Base-by-base conservation (phyloP, 23 tunicate genomes). In the Trididemnum clinides region DNA sequence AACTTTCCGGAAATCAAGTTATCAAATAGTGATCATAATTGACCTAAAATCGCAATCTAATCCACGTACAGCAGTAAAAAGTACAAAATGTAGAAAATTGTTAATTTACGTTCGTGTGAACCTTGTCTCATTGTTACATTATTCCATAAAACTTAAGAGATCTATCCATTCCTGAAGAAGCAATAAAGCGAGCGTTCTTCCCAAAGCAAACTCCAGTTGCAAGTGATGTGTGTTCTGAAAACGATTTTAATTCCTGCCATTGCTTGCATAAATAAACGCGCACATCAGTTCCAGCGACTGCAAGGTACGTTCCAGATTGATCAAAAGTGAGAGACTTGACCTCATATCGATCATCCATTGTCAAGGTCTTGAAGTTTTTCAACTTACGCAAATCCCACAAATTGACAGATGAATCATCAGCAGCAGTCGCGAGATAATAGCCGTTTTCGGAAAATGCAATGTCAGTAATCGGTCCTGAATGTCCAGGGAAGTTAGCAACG, bases 391-490 rank as follows among this genome's bases (percentile, higher is more conserved):
- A 85, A 85, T 96, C 99, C 99, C 99, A 96, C 1, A 96, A 70
- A 70, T 91, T 91, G 2, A 96, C 99, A 1, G 87, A 77, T 0
- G 96, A 75, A 54, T 89, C 99, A 22, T 92, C 88, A 33, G 96
- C 92, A 3, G 96, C 97, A 51, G 99, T 96, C 6, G 99, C 99
- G 22, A 96, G 88, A 63, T 96, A 92, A 65, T 96, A 96, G 27
- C 99, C 99, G 77, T 96, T 96, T 73, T 96, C 99, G 0, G 97
- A 91, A 88, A 96, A 96, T 2, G 97, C 88, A 34, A 96, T 96
- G 58, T 83, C 88, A 7, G 92, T 88, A 86, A 96, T 89, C 7
- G 97, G 90, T 28, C 97, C 99, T 3, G 99, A 84, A 76, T 96
- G 99, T 34, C 99, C 99, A 20, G 90, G 90, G 79, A 96, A 96